Conservation (phyloP, 2,113 vertebrate genomes). For the Crotophaga sulcirostris region DNA sequence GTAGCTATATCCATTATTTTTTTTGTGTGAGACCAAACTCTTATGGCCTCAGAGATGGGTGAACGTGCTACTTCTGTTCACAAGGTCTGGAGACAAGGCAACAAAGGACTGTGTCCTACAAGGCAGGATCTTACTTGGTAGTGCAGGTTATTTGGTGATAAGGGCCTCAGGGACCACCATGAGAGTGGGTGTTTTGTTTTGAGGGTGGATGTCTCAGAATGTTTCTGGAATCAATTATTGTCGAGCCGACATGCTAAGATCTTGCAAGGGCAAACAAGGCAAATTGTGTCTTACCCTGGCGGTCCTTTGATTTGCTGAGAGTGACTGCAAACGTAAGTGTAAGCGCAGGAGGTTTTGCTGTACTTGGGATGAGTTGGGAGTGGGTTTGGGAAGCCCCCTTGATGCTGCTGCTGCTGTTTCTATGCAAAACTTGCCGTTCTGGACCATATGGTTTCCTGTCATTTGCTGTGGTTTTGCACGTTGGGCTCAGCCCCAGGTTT, state of each 20-base stretch:
- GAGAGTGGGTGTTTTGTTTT: background rate
- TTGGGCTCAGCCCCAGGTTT: conserved; percentile 43
- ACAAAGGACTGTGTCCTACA: background rate
- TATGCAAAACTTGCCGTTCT: background rate
- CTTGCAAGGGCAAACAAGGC: background rate
- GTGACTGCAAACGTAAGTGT: background rate
- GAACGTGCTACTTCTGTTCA: background rate
- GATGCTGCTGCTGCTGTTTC: background rate
- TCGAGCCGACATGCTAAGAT: background rate
- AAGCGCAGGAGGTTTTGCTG: background rate
- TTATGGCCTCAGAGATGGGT: background rate
- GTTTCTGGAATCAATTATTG: background rate
- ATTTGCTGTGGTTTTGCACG: background rate
- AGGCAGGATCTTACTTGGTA: background rate
- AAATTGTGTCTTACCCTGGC: background rate
- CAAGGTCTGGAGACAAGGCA: background rate
- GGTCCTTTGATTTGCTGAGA: background rate
- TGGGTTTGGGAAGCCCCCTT: background rate
- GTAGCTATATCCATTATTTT: background rate
- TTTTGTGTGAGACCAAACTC: background rate
- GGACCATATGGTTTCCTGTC: background rate
- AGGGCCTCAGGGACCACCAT: background rate
- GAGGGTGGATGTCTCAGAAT: background rate
- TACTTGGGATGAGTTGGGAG: background rate
- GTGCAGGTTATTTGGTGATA: background rate